Evolutionary conservation across 2,113 vertebrate genomes (phyloP), one percentile per base, ranked within the genome.

Genomic region (Cettia cetti): DNA sequence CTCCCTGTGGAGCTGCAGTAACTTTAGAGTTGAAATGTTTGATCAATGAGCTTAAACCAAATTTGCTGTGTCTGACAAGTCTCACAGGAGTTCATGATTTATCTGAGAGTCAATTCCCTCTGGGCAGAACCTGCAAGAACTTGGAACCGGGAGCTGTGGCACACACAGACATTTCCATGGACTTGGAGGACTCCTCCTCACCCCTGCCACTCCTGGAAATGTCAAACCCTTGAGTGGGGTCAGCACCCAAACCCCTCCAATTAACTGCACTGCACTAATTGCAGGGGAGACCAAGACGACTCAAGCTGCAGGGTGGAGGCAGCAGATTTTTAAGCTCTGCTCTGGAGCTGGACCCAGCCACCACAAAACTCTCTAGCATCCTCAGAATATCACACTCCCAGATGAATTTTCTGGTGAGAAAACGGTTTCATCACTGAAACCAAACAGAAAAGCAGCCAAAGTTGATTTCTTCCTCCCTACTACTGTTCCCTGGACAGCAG

Each of bases 61-160:
- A 56, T 61, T 13, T 68, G 24, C 33, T 31, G 65, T 6, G 26
- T 5, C 31, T 75, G 56, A 0, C 7, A 50, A 92, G 10, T 13
- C 81, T 44, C 42, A 9, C 9, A 19, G n/a, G 23, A 17, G 22
- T 5, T 37, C 3, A 0, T 0, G 20, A 45, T 24, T 76, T 28
- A 52, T 28, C 27, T 37, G 18, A n/a, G 37, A 60, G 23, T 0
- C n/a, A 80, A 61, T 21, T 35, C 57, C 44, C 61, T 31, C 13
- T 27, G 52, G 47, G 21, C 26, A 72, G 0, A 11, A 37, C 49
- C 70, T 6, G 0, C 33, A 37, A n/a, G 16, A 23, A 33, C 7
- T 1, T 11, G 18, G 26, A 33, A 64, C 7, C 6, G 52, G 20
- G 30, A 68, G 52, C 68, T 70, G 26, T 4, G 12, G 54, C 45